Percentiles rank a stretch among this genome's conserved stretches.
Conservation (phyloP, 1,140 invertebrate species). For the Trachelipus rathkii region DNA sequence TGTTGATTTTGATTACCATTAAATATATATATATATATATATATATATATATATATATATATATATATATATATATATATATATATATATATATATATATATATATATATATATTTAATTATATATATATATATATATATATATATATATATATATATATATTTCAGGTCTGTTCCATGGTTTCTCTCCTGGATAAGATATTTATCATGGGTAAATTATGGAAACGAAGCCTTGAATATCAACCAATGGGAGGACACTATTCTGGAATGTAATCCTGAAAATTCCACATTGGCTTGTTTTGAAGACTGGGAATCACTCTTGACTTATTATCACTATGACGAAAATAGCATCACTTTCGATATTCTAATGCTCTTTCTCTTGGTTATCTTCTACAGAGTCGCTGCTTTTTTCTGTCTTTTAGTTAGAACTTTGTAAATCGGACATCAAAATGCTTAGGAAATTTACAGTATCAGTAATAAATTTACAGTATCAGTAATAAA, state of each 20-base stretch:
- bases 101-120: no score
- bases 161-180: constrained; percentile 52
- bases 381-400: constrained; percentile 67
- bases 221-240: constrained; percentile 53
- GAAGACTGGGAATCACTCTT: constrained; percentile 3
- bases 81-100: no score
- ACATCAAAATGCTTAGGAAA: no score
- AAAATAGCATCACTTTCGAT: constrained; percentile 66
- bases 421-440: constrained; percentile 2
- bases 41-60: no score
- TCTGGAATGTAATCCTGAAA: constrained; percentile 13
- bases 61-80: no score
- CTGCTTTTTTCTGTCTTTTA: constrained; percentile 64
- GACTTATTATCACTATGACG: constrained; percentile 3
- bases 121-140: no score
- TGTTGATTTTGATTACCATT: no score
- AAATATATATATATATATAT: no score
- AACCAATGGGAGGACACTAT: constrained; percentile 53
- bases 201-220: constrained; percentile 56
- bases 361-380: constrained; percentile 64
- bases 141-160: no score
- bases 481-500: no score
- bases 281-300: constrained; percentile 4
- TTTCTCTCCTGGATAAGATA: constrained; percentile 56
- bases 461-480: no score